Conservation (phyloP, 1,140 invertebrate species). For the Aphidius ervi region DNA sequence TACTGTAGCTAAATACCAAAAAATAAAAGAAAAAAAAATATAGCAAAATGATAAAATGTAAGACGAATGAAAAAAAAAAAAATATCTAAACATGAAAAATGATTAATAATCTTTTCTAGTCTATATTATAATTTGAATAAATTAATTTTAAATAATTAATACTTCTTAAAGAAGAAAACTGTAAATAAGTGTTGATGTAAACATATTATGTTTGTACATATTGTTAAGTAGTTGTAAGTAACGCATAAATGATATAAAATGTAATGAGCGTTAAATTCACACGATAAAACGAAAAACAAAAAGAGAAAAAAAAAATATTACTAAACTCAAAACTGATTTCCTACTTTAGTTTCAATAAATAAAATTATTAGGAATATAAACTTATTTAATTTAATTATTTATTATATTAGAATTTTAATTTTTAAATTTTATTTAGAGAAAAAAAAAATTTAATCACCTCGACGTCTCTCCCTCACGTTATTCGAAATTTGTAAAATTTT, state of each 20-base stretch:
- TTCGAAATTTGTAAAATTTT: slow-evolving; percentile 7
- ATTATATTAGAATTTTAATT: not conserved
- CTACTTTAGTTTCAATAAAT: slow-evolving; percentile 20
- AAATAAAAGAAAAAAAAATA: slow-evolving; percentile 6
- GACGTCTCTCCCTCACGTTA: not conserved
- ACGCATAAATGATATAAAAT: slow-evolving; percentile 21
- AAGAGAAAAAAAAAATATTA: slow-evolving; percentile 7
- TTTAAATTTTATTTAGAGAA: not conserved
- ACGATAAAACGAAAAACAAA: slow-evolving; percentile 9
- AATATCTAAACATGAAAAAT: not conserved
- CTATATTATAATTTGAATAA: slow-evolving; percentile 12
- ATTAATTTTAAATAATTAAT: not conserved
- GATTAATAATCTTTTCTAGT: slow-evolving; percentile 26
- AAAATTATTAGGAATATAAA: slow-evolving; percentile 9
- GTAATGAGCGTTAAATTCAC: slow-evolving; percentile 28
- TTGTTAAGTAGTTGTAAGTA: slow-evolving; percentile 32
- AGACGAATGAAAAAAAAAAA: slow-evolving; percentile 14
- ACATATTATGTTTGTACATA: slow-evolving; percentile 32
- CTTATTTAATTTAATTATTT: not conserved
- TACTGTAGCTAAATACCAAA: not conserved
- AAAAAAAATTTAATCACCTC: no score
- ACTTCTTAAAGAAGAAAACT: slow-evolving; percentile 24
- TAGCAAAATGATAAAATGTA: not conserved
- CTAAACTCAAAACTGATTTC: slow-evolving; percentile 18
- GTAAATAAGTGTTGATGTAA: slow-evolving; percentile 31